Conservation (phyloP, 2,888 invertebrate genomes). For the Drosophila infuscata region DNA sequence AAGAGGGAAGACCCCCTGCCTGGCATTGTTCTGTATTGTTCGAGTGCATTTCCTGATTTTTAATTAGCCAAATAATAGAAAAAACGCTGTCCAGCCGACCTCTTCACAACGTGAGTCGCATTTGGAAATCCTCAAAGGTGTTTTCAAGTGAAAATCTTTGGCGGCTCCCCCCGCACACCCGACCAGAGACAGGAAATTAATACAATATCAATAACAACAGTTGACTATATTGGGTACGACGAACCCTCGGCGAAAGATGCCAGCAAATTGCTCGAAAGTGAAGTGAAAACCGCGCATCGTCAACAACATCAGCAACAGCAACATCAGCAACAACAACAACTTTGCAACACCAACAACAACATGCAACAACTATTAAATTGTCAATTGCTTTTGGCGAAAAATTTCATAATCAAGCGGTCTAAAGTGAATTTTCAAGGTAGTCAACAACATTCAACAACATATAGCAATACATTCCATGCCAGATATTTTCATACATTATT, state of each 20-base stretch:
- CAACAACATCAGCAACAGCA: slow-evolving; percentile 12
- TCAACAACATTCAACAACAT: slow-evolving; percentile 14
- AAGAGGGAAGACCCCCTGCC: slow-evolving; percentile 19
- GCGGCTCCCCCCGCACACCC: background rate
- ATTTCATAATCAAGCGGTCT: slow-evolving; percentile 48
- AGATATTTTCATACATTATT: slow-evolving; percentile 19
- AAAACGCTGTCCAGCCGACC: slow-evolving; percentile 17
- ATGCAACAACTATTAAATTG: slow-evolving; percentile 50
- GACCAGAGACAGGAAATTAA: slow-evolving; percentile 63
- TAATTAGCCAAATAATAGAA: slow-evolving; percentile 68
- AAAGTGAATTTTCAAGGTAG: slow-evolving; percentile 44
- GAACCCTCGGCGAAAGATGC: slow-evolving; percentile 38
- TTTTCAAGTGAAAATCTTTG: slow-evolving; percentile 36
- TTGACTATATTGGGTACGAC: slow-evolving; percentile 36
- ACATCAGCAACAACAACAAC: background rate
- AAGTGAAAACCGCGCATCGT: slow-evolving; percentile 46
- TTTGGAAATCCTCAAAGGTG: slow-evolving; percentile 33
- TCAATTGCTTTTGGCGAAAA: slow-evolving; percentile 49
- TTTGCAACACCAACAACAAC: slow-evolving; percentile 6
- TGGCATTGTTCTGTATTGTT: slow-evolving; percentile 43
- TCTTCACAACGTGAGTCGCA: slow-evolving; percentile 60
- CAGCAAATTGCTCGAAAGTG: slow-evolving; percentile 43
- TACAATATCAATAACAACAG: slow-evolving; percentile 61
- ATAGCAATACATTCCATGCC: background rate
- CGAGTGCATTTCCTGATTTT: slow-evolving; percentile 74